Base-by-base conservation (phyloP, 2,113 vertebrate genomes). In the Percina caprodes region DNA sequence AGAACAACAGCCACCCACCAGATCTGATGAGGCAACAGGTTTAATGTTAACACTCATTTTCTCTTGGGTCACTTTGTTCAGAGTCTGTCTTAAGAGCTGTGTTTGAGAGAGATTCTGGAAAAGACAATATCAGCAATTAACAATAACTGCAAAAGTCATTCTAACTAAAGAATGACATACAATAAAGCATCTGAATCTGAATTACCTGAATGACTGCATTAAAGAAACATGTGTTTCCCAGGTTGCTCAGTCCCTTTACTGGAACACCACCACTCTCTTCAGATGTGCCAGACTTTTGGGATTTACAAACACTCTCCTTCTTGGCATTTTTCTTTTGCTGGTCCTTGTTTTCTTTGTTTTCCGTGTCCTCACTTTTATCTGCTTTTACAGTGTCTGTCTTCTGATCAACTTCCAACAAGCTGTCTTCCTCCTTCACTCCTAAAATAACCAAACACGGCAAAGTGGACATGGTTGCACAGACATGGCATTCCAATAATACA, bases 211-310 rank as follows among this genome's bases (percentile, higher is more conserved):
- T 94, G 75, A 99, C 97, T 2, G 98, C 96, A 71, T 99, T 99
- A 82, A 99, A 99, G 93, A 99, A 99, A 80, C 98, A 99, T 0
- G 98, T 99, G 88, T 99, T 99, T 60, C 98, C 98, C 91, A 99
- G 91, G 88, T 99, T 99, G 91, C 97, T 98, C 69, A 99, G 96
- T 48, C 98, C 98, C 86, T 95, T 97, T 46, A 99, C 97, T 13
- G 93, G 87, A 63, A 97, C 79, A 14, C 93, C 90, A 0, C 39
- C 77, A 66, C 55, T 69, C 80, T 87, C 88, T 74, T 81, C 85
- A 59, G 84, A 46, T 48, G 84, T 6, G 13, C 2, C 80, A 16
- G 63, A 24, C 35, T 92, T 94, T 72, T 95, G 95, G 4, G 79
- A 70, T 80, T 89, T 93, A 88, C 86, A 94, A 54, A 56, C 67